Evolutionary conservation across 2,888 invertebrate genomes (phyloP).

Genomic region (Protophormia terraenovae): DNA sequence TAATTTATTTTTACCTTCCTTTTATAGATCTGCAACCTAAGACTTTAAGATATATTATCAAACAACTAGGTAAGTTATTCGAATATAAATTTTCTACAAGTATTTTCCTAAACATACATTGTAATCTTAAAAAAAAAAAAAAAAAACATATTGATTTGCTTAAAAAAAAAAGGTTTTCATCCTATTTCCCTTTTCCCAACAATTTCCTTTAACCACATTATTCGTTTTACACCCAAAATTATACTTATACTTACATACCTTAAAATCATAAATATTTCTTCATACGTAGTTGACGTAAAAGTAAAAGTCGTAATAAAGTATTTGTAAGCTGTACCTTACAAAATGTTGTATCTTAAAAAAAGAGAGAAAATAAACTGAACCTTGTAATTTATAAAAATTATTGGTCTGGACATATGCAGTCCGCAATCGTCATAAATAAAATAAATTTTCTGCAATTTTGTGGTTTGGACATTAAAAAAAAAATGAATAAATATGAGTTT

Average conservation of each 20-base stretch:
- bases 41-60: too few relatives aligned
- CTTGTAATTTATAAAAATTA: constrained; percentile 77
- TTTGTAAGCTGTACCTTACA: constrained; percentile 52
- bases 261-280: constrained; percentile 46
- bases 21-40: too few relatives aligned
- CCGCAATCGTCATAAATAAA: constrained; percentile 71
- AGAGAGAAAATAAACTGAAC: constrained; percentile 64
- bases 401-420: constrained; percentile 79
- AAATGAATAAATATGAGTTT: constrained; percentile 36
- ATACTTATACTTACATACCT: constrained; percentile 41
- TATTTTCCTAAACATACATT: background rate
- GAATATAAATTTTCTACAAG: background rate
- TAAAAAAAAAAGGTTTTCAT: background rate
- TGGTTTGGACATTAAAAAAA: constrained; percentile 65
- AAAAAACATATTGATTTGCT: background rate
- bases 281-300: constrained; percentile 29
- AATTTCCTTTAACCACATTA: background rate
- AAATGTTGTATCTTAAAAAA: constrained; percentile 11
- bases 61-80: background rate
- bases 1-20: too few relatives aligned
- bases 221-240: constrained; percentile 70
- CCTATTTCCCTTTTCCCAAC: background rate
- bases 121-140: background rate
- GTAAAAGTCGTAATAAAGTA: constrained; percentile 14
- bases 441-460: constrained; percentile 70